Percentiles rank a stretch among this genome's conserved stretches.
phyloP scores from a whole-genome alignment of 2,113 vertebrate species.

The Chlorocebus sabaeus region DNA sequence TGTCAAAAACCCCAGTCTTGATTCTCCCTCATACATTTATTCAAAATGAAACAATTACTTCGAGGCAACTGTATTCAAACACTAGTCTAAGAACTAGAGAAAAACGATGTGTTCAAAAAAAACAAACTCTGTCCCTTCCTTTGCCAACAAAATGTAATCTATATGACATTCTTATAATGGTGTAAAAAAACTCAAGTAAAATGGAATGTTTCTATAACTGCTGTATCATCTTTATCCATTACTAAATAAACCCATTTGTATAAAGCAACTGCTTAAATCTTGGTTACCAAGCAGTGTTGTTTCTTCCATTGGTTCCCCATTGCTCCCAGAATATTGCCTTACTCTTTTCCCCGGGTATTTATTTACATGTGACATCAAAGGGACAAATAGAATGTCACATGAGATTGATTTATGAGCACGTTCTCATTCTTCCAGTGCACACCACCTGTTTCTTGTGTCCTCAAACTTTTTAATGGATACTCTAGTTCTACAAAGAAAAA shows the following conservation, averaged over 20 bases:
- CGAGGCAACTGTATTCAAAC: neutral
- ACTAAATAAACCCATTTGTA: no score
- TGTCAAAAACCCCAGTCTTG: neutral
- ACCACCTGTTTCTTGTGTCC: neutral
- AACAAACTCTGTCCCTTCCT: no score
- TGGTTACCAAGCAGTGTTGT: neutral
- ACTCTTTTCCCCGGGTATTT: neutral
- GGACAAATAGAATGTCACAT: neutral
- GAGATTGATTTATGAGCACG: rapidly evolving
- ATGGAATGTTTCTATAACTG: neutral
- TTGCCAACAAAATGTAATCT: neutral
- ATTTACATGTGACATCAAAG: neutral
- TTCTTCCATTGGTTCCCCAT: rapidly evolving
- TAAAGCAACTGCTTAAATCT: neutral
- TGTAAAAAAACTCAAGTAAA: neutral
- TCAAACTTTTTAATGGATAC: neutral
- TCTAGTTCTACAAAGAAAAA: neutral
- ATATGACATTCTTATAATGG: neutral
- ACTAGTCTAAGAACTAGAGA: neutral
- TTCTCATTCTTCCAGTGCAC: neutral
- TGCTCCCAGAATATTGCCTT: neutral
- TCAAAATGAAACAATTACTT: neutral
- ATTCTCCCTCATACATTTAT: neutral
- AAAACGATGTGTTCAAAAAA: rapidly evolving
- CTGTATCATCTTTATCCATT: neutral